A percentile compares a stretch with the other conserved stretches of the same genome.
Conservation (phyloP, 2,797 vertebrate species). For the Mormyrus proboscirostris region DNA sequence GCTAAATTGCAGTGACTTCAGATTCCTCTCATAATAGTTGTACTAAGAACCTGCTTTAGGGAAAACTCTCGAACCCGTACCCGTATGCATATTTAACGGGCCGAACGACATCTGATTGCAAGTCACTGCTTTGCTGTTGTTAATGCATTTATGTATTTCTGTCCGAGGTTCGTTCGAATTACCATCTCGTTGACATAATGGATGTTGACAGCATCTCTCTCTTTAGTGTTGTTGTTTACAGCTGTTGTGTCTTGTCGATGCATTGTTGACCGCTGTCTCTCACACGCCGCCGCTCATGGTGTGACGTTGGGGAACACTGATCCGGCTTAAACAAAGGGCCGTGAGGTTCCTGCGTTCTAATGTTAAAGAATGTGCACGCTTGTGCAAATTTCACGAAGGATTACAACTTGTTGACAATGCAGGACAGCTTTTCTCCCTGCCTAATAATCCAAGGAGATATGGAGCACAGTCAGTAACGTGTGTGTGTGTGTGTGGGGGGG, state of each 20-base stretch:
- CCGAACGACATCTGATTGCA: not conserved
- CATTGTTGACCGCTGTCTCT: not conserved
- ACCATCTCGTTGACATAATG: not conserved
- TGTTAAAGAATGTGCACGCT: not conserved
- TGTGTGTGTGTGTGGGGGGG: not conserved
- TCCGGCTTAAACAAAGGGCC: not conserved
- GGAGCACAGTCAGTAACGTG: not conserved
- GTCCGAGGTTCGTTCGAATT: not conserved
- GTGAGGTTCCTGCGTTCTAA: not conserved
- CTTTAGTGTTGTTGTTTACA: not conserved
- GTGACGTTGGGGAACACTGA: not conserved
- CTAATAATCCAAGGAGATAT: not conserved
- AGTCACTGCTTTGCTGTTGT: not conserved
- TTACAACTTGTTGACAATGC: not conserved
- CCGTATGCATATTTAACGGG: not conserved
- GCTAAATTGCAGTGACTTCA: not conserved
- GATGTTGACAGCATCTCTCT: not conserved
- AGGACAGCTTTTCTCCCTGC: not conserved
- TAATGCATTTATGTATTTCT: not conserved
- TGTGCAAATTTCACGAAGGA: constrained; percentile 3
- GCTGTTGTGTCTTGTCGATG: not conserved
- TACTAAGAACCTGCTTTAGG: not conserved
- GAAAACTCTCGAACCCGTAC: not conserved
- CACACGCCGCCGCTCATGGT: not conserved
- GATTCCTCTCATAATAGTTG: not conserved